Evolutionary conservation across 2,797 vertebrate genomes (phyloP).

Genomic region (Sebastes alutus): DNA sequence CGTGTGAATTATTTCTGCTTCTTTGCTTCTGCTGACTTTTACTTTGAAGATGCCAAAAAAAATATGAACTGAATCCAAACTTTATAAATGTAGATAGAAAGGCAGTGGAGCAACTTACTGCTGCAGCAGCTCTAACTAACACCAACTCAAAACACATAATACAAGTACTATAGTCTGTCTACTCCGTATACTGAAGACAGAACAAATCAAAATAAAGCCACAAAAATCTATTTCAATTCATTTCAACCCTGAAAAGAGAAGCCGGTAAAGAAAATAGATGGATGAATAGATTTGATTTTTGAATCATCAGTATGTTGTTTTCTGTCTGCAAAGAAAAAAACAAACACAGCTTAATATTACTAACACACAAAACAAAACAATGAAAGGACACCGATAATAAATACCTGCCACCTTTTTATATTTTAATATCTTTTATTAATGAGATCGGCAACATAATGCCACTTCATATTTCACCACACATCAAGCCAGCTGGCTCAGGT

Average conservation of each 20-base stretch:
- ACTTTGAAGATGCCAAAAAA: not conserved
- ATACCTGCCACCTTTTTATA: constrained; percentile 13
- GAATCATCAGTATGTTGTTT: not conserved
- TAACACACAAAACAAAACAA: not conserved
- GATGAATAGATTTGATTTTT: constrained; percentile 1
- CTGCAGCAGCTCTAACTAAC: not conserved
- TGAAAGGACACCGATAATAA: not conserved
- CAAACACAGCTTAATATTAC: not conserved
- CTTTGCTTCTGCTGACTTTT: not conserved
- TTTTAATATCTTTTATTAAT: constrained; percentile 14
- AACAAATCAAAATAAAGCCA: not conserved
- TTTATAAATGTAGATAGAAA: not conserved
- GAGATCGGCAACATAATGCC: constrained; percentile 1
- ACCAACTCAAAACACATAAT: not conserved
- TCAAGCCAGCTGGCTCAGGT: constrained; percentile 10
- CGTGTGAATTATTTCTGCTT: not conserved
- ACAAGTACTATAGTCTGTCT: not conserved
- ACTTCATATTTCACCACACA: constrained; percentile 24
- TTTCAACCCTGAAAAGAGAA: not conserved
- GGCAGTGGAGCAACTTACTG: too few species aligned
- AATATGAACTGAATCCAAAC: not conserved
- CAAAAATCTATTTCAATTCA: not conserved
- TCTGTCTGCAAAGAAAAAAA: not conserved
- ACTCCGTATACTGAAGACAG: not conserved
- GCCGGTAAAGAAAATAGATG: not conserved